Base-by-base conservation (phyloP, 92 coral and sea anemone genomes). In the Actinernus sp. region DNA sequence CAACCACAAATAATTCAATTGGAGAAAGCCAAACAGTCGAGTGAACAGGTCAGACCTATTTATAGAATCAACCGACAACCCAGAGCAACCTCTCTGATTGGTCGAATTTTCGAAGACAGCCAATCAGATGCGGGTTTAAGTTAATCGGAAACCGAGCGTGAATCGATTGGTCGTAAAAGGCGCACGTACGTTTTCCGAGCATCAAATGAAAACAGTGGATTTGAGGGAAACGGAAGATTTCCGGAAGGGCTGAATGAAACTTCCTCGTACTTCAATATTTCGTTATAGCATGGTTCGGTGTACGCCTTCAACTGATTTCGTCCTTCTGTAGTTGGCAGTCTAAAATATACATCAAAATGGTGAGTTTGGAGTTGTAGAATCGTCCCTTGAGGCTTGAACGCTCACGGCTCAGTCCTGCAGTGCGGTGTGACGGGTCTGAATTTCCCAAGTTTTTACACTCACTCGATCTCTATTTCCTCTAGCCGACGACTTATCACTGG, bases 401-500 rank as follows among this genome's bases (percentile, higher is more conserved):
- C n/a, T n/a, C n/a, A n/a, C n/a, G n/a, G n/a, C n/a, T n/a, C n/a
- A n/a, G n/a, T n/a, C n/a, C n/a, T n/a, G n/a, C n/a, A n/a, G n/a
- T n/a, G n/a, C n/a, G n/a, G n/a, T n/a, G n/a, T n/a, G n/a, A n/a
- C n/a, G n/a, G n/a, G n/a, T n/a, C n/a, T n/a, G n/a, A n/a, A n/a
- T n/a, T n/a, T n/a, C n/a, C n/a, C n/a, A n/a, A 45, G 8, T 45
- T 45, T 5, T 45, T 17, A 17, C 11, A 7, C 19, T 45, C 19
- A 4, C 14, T 52, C 2, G 43, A 14, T 36, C 2, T 55, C 26
- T 24, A 26, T 65, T 40, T 18, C 3, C 55, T 31, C 0, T 73
- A 89, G 96, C 96, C 96, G 51, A 71, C 96, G 21, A 47, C 64
- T 61, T 93, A 95, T 64, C 99, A 95, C 50, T 95, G 99, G 99